These are phyloP conservation scores for Ranitomeya imitator DNA, from an alignment of 2,113 vertebrate species.

Conservation along the genomic window DNA sequence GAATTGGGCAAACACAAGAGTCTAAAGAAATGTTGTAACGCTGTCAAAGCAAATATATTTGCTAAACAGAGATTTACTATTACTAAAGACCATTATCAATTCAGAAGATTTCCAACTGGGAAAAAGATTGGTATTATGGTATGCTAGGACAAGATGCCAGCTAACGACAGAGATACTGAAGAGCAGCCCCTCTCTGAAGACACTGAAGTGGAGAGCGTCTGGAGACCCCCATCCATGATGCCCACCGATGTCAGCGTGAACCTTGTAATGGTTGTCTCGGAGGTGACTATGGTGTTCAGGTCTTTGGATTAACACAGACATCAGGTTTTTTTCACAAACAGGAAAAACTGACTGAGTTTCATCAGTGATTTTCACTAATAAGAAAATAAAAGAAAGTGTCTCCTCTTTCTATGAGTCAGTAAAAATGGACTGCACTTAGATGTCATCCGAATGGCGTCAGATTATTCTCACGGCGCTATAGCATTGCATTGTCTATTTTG, in stretches of 20 bases:
- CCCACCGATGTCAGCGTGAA: neutral
- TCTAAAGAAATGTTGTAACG: neutral
- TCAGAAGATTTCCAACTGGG: neutral
- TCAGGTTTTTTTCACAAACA: too few relatives aligned
- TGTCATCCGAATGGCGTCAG: too few relatives aligned
- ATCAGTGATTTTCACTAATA: too few relatives aligned
- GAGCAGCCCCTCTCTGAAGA: too few relatives aligned
- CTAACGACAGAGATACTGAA: neutral
- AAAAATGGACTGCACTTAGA: too few relatives aligned
- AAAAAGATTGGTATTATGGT: neutral
- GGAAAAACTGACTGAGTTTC: too few relatives aligned
- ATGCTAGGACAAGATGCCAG: neutral
- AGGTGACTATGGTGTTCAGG: too few relatives aligned
- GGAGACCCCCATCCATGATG: neutral
- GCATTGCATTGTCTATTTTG: too few relatives aligned
- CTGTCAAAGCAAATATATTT: constrained; percentile 14
- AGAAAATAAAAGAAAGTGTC: too few relatives aligned
- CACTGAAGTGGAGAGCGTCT: neutral
- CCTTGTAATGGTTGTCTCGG: neutral
- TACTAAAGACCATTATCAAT: neutral
- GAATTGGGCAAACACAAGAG: neutral
- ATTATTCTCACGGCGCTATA: too few relatives aligned
- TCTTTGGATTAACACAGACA: too few relatives aligned
- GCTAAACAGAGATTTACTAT: constrained; percentile 6
- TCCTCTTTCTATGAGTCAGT: too few relatives aligned